A percentile compares a stretch with the other conserved stretches of the same genome.
These are phyloP conservation scores for Phthorimaea operculella DNA, from an alignment of 1,140 invertebrate species.

Conservation along the genomic window DNA sequence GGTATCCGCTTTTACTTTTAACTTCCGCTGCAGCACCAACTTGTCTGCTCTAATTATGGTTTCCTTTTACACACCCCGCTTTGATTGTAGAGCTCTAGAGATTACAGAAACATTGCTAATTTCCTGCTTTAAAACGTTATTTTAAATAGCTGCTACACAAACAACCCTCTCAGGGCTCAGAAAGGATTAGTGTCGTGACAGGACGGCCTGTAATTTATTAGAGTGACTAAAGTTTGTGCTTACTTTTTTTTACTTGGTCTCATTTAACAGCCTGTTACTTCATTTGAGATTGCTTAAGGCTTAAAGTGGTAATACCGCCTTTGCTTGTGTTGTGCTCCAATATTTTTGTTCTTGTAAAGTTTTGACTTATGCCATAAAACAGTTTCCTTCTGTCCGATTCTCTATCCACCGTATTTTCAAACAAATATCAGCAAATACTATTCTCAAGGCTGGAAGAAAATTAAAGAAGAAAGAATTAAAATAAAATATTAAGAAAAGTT, in stretches of 20 bases:
- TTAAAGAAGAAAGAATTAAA: too few relatives aligned
- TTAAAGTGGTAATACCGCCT: too few relatives aligned
- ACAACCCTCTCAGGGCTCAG: background rate
- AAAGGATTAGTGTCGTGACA: background rate
- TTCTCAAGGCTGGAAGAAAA: too few relatives aligned
- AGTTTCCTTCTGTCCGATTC: too few relatives aligned
- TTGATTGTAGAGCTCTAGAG: conserved; percentile 35
- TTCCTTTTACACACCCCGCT: conserved; percentile 32
- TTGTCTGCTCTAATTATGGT: conserved; percentile 41
- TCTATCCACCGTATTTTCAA: too few relatives aligned
- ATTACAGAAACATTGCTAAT: conserved; percentile 34
- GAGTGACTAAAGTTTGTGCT: conserved; percentile 16
- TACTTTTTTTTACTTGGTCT: conserved; percentile 7
- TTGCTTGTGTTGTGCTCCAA: too few relatives aligned
- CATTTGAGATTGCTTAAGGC: too few relatives aligned
- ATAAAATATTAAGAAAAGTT: too few relatives aligned
- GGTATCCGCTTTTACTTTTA: conserved; percentile 7
- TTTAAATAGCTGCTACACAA: conserved; percentile 6
- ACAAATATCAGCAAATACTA: too few relatives aligned
- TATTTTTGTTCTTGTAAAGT: too few relatives aligned
- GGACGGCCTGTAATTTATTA: background rate
- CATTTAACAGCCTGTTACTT: too few relatives aligned
- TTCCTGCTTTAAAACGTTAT: conserved; percentile 20
- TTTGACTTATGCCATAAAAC: too few relatives aligned
- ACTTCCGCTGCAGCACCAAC: conserved; percentile 16